Evolutionary conservation across 2,113 vertebrate species (phyloP).

Genomic region (Puntigrus tetrazona): DNA sequence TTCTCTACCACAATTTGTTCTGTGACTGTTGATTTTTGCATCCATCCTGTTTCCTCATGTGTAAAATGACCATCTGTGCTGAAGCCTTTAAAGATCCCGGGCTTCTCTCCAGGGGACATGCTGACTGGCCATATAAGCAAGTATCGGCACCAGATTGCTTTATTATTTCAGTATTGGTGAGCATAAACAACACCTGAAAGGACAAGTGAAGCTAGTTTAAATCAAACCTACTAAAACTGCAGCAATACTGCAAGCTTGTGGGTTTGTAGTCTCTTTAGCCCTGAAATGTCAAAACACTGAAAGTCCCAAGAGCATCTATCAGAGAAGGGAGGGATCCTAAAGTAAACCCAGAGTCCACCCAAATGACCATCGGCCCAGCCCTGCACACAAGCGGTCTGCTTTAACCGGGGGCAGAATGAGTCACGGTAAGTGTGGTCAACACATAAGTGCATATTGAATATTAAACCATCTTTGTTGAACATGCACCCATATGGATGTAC

Average conservation of each 20-base stretch:
- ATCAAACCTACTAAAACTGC: constrained; percentile 2
- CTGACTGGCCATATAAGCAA: constrained; percentile 17
- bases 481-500: not conserved
- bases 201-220: not conserved
- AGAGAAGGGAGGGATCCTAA: constrained; percentile 12
- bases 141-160: constrained; percentile 28
- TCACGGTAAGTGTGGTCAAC: constrained; percentile 1
- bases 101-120: constrained; percentile 37
- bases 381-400: not conserved
- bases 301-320: not conserved
- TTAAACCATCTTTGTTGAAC: not conserved
- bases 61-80: constrained; percentile 64
- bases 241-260: constrained; percentile 4
- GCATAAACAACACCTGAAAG: constrained; percentile 7
- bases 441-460: constrained; percentile 13
- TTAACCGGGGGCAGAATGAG: constrained; percentile 25
- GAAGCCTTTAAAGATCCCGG: constrained; percentile 50
- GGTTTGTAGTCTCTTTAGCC: not conserved
- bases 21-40: constrained; percentile 65
- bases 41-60: constrained; percentile 60
- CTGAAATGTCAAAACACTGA: constrained; percentile 23
- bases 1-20: constrained; percentile 61
- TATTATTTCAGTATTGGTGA: constrained; percentile 22
- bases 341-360: constrained; percentile 30
- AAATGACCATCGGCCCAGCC: constrained; percentile 5